Percentiles rank a stretch among this genome's conserved stretches.
Evolutionary conservation across 2,888 invertebrate genomes (phyloP).

Genomic region (Synanthedon myopaeformis): DNA sequence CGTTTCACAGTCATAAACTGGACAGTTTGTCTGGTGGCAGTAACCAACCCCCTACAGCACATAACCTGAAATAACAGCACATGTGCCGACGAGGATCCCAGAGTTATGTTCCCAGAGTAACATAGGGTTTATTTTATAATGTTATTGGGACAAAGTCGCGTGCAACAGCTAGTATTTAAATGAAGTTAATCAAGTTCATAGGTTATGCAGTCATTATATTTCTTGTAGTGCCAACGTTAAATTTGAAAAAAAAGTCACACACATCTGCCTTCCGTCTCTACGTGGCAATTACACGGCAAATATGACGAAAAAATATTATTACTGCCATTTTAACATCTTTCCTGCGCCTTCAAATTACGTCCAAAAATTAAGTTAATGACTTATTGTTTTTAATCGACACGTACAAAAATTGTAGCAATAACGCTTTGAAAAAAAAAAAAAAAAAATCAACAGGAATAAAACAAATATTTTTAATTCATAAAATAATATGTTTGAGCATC

Average conservation of each 20-base stretch:
- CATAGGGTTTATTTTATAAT: too few species aligned
- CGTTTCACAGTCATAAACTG: too few species aligned
- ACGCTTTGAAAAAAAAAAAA: background rate
- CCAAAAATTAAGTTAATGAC: constrained; percentile 27
- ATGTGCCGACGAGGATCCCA: too few species aligned
- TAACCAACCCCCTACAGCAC: too few species aligned
- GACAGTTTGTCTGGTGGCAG: too few species aligned
- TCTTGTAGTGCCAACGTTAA: constrained; percentile 30
- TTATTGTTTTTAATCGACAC: constrained; percentile 19
- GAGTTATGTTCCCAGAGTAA: too few species aligned
- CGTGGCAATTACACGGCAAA: constrained; percentile 51
- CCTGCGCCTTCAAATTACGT: constrained; percentile 28
- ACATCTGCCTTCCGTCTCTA: constrained; percentile 57
- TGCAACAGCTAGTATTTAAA: too few species aligned
- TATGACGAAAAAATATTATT: constrained; percentile 30
- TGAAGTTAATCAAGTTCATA: constrained; percentile 10
- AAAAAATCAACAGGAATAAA: background rate
- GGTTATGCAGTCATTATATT: constrained; percentile 13
- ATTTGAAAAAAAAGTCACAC: constrained; percentile 51
- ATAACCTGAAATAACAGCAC: too few species aligned
- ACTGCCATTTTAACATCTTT: constrained; percentile 42
- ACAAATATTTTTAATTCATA: background rate
- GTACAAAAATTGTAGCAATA: background rate
- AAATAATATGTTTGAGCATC: background rate
- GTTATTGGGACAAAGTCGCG: too few species aligned